A percentile compares a stretch with the other conserved stretches of the same genome.
phyloP scores from a whole-genome alignment of 2,113 vertebrate genomes.

The Cephalophus harveyi region DNA sequence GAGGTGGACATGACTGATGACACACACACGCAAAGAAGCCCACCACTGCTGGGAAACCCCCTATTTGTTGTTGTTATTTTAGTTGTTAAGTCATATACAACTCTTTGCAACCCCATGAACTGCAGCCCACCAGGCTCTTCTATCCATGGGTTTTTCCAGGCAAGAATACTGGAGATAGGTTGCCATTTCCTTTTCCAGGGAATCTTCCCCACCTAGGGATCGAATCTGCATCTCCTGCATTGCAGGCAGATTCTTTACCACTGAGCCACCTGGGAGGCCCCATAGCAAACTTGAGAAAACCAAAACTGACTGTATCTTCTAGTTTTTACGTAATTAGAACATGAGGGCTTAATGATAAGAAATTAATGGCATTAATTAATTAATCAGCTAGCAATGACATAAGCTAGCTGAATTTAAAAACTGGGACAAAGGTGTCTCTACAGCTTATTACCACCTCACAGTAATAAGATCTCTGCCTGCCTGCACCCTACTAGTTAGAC shows the following conservation, averaged over 20 bases:
- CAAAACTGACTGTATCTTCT: neutral
- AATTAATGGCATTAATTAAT: neutral
- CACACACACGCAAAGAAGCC: neutral
- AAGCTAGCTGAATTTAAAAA: neutral
- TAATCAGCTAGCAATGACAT: neutral
- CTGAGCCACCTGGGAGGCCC: neutral
- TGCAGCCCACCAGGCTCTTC: neutral
- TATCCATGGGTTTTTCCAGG: neutral
- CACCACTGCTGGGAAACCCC: neutral
- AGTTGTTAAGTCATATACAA: neutral
- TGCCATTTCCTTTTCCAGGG: neutral
- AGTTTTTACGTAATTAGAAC: neutral
- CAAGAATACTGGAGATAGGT: neutral
- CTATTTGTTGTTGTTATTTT: neutral
- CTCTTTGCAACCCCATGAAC: neutral
- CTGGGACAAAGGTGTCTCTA: neutral
- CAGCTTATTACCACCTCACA: neutral
- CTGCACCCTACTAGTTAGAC: neutral
- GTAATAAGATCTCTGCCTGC: neutral
- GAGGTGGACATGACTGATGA: neutral
- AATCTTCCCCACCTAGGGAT: neutral
- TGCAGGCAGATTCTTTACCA: neutral
- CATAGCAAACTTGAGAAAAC: neutral
- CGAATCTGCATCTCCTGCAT: neutral
- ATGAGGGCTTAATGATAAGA: neutral